These are phyloP conservation scores for Notospermus geniculatus DNA, from an alignment of 1,140 invertebrate genomes.

Conservation along the genomic window DNA sequence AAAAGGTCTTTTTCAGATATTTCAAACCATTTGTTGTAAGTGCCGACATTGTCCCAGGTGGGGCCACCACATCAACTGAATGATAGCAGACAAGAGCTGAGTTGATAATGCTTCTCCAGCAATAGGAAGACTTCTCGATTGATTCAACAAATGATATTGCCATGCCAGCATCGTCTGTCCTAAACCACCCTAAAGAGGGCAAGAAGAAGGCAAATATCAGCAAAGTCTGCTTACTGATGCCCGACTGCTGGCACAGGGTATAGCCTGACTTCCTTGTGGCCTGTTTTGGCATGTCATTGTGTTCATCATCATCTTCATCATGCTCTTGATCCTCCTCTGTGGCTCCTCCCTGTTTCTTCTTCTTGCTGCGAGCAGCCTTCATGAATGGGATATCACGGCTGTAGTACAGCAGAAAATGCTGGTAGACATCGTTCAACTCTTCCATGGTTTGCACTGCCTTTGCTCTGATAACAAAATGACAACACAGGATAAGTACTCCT, in stretches of 20 bases:
- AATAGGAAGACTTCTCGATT: too few relatives aligned
- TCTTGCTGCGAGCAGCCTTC: constrained; percentile 69
- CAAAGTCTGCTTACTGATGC: constrained; percentile 65
- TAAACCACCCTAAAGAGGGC: not conserved
- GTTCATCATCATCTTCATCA: constrained; percentile 62
- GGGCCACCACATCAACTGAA: too few relatives aligned
- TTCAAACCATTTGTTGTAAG: too few relatives aligned
- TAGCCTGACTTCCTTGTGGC: constrained; percentile 84
- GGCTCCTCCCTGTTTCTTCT: constrained; percentile 18
- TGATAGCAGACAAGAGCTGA: too few relatives aligned
- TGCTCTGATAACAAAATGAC: constrained; percentile 35
- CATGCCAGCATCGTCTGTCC: too few relatives aligned
- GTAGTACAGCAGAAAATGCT: constrained; percentile 92
- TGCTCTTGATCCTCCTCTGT: constrained; percentile 38
- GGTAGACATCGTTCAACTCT: constrained; percentile 88
- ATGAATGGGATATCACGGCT: constrained; percentile 80
- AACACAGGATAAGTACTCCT: constrained; percentile 3
- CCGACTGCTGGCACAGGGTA: constrained; percentile 78
- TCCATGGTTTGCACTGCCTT: constrained; percentile 79
- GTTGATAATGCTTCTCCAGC: too few relatives aligned
- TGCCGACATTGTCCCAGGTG: too few relatives aligned
- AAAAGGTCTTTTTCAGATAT: too few relatives aligned
- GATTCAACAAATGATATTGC: too few relatives aligned
- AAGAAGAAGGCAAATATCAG: constrained; percentile 1
- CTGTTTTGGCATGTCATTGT: constrained; percentile 69